Conservation (phyloP, 2,888 invertebrate species). For the Idaea straminata region DNA sequence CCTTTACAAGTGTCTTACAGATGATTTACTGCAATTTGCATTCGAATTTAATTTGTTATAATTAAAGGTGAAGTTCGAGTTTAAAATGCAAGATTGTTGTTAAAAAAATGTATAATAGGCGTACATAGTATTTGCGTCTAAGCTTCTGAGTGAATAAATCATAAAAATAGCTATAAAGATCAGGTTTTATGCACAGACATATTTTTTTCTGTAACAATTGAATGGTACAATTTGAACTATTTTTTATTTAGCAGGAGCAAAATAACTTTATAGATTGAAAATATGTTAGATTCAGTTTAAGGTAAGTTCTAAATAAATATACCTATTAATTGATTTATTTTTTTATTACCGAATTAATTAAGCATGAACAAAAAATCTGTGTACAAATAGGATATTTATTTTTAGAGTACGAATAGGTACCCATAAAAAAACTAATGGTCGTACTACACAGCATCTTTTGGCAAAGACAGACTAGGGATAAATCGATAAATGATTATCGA, state of each 20-base stretch:
- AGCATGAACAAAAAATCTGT: neutral
- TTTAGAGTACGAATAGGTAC: conserved; percentile 23
- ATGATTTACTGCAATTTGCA: conserved; percentile 45
- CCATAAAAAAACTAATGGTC: conserved; percentile 28
- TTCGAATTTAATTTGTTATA: conserved; percentile 38
- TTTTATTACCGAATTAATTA: neutral
- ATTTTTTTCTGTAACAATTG: neutral
- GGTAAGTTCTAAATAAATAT: too few relatives aligned
- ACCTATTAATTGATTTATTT: neutral
- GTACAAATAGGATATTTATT: conserved; percentile 29
- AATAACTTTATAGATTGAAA: neutral
- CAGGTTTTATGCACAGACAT: neutral
- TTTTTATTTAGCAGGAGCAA: neutral
- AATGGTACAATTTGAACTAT: neutral
- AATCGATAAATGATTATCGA: too few relatives aligned
- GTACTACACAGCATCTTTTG: conserved; percentile 25
- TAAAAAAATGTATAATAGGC: conserved; percentile 6
- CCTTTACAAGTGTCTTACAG: conserved; percentile 25
- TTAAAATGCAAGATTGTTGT: conserved; percentile 5
- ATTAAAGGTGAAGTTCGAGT: conserved; percentile 17
- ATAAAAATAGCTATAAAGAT: neutral
- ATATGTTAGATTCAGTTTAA: neutral
- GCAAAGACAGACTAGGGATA: too few relatives aligned
- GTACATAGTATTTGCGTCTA: conserved; percentile 4
- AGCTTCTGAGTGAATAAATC: neutral